A percentile compares a stretch with the other conserved stretches of the same genome.
Conservation (phyloP, 2,797 vertebrate genomes). For the Siniperca obscura region DNA sequence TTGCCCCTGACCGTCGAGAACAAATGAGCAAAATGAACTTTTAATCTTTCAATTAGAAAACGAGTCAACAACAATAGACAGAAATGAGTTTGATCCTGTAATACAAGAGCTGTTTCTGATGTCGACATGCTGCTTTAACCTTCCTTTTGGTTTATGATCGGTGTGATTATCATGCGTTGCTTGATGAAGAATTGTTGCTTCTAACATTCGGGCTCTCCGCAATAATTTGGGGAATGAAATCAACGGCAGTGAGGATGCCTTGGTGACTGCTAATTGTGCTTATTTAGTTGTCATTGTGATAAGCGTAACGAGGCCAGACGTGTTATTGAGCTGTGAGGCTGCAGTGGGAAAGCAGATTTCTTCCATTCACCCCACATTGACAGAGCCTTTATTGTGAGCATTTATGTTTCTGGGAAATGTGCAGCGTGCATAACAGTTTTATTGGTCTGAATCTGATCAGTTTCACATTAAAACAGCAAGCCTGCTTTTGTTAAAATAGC, state of each 20-base stretch:
- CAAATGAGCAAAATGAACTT: slow-evolving; percentile 44
- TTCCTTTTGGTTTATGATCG: slow-evolving; percentile 30
- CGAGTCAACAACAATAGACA: slow-evolving; percentile 21
- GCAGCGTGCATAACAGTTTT: neutral
- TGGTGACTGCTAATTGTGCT: slow-evolving; percentile 81
- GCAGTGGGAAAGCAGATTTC: slow-evolving; percentile 49
- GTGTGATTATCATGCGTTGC: neutral
- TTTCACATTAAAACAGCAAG: neutral
- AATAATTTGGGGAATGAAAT: slow-evolving; percentile 66
- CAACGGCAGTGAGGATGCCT: slow-evolving; percentile 62
- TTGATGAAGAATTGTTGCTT: slow-evolving; percentile 57
- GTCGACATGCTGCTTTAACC: slow-evolving; percentile 53
- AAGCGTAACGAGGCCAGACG: slow-evolving; percentile 82
- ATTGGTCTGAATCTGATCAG: slow-evolving; percentile 14
- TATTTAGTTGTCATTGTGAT: slow-evolving; percentile 85
- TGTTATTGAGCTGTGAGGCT: slow-evolving; percentile 81
- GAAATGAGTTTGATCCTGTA: slow-evolving; percentile 57
- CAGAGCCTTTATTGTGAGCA: slow-evolving; percentile 18
- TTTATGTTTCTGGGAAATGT: slow-evolving; percentile 1
- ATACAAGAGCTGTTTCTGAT: slow-evolving; percentile 39
- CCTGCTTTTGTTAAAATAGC: neutral
- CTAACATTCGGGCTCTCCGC: slow-evolving; percentile 47
- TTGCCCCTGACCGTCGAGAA: slow-evolving; percentile 44
- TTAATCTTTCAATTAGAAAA: slow-evolving; percentile 42
- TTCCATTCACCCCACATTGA: slow-evolving; percentile 28